Evolutionary conservation across 2,113 vertebrate genomes (phyloP).

Genomic region (Tragelaphus strepsiceros): DNA sequence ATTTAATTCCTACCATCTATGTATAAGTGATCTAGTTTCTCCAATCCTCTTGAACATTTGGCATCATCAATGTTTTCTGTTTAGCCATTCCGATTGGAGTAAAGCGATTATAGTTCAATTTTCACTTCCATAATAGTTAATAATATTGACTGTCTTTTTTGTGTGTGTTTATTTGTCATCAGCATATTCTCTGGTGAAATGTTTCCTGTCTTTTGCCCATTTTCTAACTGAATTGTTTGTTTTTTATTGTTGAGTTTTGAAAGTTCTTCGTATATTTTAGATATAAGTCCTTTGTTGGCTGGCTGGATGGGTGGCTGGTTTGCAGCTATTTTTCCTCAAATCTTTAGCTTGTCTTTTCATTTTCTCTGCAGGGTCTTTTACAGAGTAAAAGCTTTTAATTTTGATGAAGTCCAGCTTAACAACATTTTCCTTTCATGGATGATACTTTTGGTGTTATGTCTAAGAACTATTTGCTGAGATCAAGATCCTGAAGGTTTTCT

Average conservation of each 20-base stretch:
- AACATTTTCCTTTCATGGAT: background rate
- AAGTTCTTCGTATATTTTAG: background rate
- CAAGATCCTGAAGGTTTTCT: background rate
- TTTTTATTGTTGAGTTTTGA: background rate
- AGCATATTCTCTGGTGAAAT: background rate
- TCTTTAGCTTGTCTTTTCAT: background rate
- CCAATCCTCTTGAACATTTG: too few species aligned
- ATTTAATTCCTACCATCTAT: background rate
- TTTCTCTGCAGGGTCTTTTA: background rate
- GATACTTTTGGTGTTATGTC: background rate
- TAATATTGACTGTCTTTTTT: background rate
- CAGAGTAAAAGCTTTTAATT: background rate
- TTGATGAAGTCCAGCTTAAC: background rate
- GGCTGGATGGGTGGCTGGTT: background rate
- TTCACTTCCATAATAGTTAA: background rate
- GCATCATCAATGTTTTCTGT: background rate
- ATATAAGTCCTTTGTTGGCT: background rate
- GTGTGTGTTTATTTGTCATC: background rate
- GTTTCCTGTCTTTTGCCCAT: background rate
- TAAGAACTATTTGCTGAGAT: background rate
- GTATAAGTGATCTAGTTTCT: background rate
- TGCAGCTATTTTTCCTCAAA: background rate
- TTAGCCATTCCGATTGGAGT: background rate
- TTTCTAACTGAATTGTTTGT: background rate
- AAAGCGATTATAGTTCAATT: background rate